Percentiles rank a stretch among this genome's conserved stretches.
Evolutionary conservation across 2,113 vertebrate species (phyloP).

Genomic region (Cyanoderma ruficeps): DNA sequence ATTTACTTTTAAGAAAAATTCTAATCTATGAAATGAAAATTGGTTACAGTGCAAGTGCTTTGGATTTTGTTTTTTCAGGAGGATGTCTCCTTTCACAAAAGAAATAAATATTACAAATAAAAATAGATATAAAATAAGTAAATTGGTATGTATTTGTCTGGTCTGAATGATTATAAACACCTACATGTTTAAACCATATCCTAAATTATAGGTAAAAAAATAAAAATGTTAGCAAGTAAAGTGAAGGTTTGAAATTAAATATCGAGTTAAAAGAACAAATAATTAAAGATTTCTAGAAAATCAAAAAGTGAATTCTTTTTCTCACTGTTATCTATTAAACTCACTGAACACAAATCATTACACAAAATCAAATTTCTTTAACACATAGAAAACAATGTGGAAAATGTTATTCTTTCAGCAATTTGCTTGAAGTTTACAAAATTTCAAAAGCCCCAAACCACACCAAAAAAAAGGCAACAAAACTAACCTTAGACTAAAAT

Average conservation of each 20-base stretch:
- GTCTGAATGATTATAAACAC: background rate
- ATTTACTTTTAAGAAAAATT: background rate
- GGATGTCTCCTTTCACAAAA: background rate
- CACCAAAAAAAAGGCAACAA: accelerated
- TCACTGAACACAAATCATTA: background rate
- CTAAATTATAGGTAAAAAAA: background rate
- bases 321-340: background rate
- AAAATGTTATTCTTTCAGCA: background rate
- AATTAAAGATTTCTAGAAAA: background rate
- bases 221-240: background rate
- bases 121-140: background rate
- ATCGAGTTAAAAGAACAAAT: background rate
- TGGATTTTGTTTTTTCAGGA: background rate
- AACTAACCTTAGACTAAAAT: background rate
- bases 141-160: background rate
- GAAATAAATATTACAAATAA: background rate
- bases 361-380: background rate
- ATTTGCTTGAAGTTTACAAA: background rate
- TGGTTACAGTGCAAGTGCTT: background rate
- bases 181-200: background rate
- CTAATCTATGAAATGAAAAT: background rate
- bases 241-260: background rate
- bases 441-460: background rate
- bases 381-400: background rate
- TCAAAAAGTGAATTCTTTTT: background rate